Percentiles rank a stretch among this genome's conserved stretches.
phyloP scores from a whole-genome alignment of 2,888 invertebrate genomes.

The Agrotis ipsilon region DNA sequence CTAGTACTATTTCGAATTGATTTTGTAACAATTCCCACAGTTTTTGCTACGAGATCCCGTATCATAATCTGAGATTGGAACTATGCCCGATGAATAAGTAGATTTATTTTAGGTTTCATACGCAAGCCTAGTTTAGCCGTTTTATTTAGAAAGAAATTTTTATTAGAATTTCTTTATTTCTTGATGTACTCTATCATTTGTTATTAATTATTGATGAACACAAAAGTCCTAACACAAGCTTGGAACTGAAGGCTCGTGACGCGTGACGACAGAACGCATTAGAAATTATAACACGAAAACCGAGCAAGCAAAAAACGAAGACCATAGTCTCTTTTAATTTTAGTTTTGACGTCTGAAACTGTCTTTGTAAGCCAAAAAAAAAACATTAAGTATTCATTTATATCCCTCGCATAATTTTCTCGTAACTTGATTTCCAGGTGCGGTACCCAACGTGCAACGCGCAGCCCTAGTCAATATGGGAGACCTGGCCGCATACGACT shows the following conservation, averaged over 20 bases:
- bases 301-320: too few relatives aligned
- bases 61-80: slow-evolving; percentile 37
- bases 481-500: slow-evolving; percentile 97
- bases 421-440: slow-evolving; percentile 89
- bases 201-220: too few relatives aligned
- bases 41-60: slow-evolving; percentile 16
- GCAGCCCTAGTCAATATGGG: slow-evolving; percentile 96
- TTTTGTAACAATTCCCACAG: background rate
- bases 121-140: background rate
- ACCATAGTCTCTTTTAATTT: too few relatives aligned
- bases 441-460: slow-evolving; percentile 96
- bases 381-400: too few relatives aligned
- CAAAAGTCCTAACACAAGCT: too few relatives aligned
- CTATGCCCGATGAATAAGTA: slow-evolving; percentile 32
- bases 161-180: background rate
- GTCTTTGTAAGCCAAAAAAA: too few relatives aligned
- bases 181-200: background rate
- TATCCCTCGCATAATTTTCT: background rate
- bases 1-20: slow-evolving; percentile 2
- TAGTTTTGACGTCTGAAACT: too few relatives aligned
- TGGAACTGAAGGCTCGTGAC: too few relatives aligned
- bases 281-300: too few relatives aligned
- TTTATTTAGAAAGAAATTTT: background rate
- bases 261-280: too few relatives aligned
- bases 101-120: slow-evolving; percentile 19